phyloP scores from a whole-genome alignment of 2,888 invertebrate species.

The Hirtodrosophila histrioides region DNA sequence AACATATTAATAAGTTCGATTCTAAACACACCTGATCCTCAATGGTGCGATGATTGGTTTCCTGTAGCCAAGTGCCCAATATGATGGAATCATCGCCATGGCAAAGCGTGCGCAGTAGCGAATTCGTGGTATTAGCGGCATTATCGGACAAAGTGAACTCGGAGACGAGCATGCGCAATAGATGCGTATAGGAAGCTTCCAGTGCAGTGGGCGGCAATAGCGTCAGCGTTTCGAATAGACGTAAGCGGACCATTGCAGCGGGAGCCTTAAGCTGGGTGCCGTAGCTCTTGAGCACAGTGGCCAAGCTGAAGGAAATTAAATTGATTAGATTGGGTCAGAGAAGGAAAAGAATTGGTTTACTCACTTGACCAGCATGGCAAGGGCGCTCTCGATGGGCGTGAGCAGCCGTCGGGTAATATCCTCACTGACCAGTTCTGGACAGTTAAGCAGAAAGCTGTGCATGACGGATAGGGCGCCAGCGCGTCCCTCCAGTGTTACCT shows the following conservation, averaged over 20 bases:
- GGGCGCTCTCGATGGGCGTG: slow-evolving; percentile 96
- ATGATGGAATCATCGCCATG: slow-evolving; percentile 96
- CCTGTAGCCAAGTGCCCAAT: slow-evolving; percentile 97
- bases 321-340: background rate
- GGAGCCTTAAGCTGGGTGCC: slow-evolving; percentile 97
- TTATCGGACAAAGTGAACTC: slow-evolving; percentile 98
- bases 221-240: slow-evolving; percentile 94
- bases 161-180: slow-evolving; percentile 95
- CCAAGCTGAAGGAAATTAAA: slow-evolving; percentile 86
- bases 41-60: slow-evolving; percentile 97
- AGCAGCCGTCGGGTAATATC: slow-evolving; percentile 95
- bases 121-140: slow-evolving; percentile 95
- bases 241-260: slow-evolving; percentile 95
- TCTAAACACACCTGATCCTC: slow-evolving; percentile 93
- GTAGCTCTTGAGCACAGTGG: slow-evolving; percentile 93
- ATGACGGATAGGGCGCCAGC: slow-evolving; percentile 98
- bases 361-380: slow-evolving; percentile 97
- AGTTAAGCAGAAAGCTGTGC: slow-evolving; percentile 96
- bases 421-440: slow-evolving; percentile 95
- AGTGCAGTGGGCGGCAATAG: slow-evolving; percentile 91
- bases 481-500: slow-evolving; percentile 97
- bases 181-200: slow-evolving; percentile 93
- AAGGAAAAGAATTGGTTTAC: slow-evolving; percentile 63
- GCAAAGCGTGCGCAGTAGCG: slow-evolving; percentile 91
- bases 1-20: background rate